phyloP scores from a whole-genome alignment of 2,888 invertebrate genomes.

The Cosmia trapezina region DNA sequence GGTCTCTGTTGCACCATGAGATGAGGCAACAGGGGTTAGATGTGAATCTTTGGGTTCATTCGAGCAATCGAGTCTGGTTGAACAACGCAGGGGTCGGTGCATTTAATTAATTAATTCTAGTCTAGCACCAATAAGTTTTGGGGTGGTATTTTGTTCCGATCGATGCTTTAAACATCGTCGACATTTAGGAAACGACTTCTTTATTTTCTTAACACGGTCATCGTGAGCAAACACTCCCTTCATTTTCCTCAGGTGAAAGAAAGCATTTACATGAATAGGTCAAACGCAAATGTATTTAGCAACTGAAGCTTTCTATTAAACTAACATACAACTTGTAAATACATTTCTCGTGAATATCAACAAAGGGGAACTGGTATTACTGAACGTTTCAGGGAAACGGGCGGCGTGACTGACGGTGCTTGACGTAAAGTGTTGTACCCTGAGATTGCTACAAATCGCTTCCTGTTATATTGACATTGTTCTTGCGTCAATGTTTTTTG shows the following conservation, averaged over 20 bases:
- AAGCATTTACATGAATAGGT: conserved; percentile 15
- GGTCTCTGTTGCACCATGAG: too few relatives aligned
- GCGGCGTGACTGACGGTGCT: conserved; percentile 55
- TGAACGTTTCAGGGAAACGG: conserved; percentile 53
- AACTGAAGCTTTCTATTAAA: conserved; percentile 17
- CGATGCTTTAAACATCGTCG: neutral
- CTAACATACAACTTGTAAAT: conserved; percentile 32
- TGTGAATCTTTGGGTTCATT: too few relatives aligned
- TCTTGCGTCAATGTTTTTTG: conserved; percentile 55
- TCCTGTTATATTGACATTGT: conserved; percentile 66
- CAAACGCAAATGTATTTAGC: conserved; percentile 12
- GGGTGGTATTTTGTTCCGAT: conserved; percentile 4
- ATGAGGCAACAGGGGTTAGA: too few relatives aligned
- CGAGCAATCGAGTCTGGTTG: too few relatives aligned
- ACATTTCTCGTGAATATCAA: conserved; percentile 54
- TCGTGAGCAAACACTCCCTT: conserved; percentile 1
- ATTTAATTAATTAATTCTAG: too few relatives aligned
- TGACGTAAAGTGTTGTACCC: conserved; percentile 61
- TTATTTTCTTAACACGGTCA: neutral
- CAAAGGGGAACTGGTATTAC: conserved; percentile 58
- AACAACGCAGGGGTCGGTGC: too few relatives aligned
- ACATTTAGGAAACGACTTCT: neutral
- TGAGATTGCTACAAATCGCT: conserved; percentile 63
- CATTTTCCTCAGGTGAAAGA: conserved; percentile 20
- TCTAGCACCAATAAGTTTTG: neutral